Base-by-base conservation (phyloP, 1,140 invertebrate genomes). In the Listronotus oregonensis region DNA sequence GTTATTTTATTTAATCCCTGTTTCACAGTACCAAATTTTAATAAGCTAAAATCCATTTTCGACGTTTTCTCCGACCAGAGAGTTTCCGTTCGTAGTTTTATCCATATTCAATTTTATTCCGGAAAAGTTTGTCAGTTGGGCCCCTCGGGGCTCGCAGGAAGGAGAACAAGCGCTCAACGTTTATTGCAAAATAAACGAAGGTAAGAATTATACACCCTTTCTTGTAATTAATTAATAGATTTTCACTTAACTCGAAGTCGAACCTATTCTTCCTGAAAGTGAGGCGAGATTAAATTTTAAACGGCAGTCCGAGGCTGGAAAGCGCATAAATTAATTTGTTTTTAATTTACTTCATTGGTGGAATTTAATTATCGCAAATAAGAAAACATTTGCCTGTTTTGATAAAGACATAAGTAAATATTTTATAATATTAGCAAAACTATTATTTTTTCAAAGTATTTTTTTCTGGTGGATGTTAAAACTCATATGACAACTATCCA, bases 21-120 rank as follows among this genome's bases (percentile, higher is more conserved):
- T 27, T 27, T 27, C 21, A 3, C 5, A 27, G 21, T 27, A 27
- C 21, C 21, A 27, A 27, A 27, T 27, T 27, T 64, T 55, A 64
- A 64, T 64, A 64, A 64, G 52, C 57, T 49, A 49, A 56, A 56
- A 39, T 57, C 57, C 50, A 39, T 62, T 62, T 62, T 62, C 59
- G 59, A 61, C 52, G 27, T 64, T 57, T 46, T 37, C 42, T 49
- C 54, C 52, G 51, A 49, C 44, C 52, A 57, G 49, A 42, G 63
- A 68, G 52, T 68, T 66, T 27, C 59, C 67, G 52, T 60, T 69
- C 50, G 55, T 68, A 71, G 56, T 73, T 73, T 73, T 73, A 71
- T 73, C 69, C 67, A 73, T 73, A 73, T 71, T 73, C 71, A 73
- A 73, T 73, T 71, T 73, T 72, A 71, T 64, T 66, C 65, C 37